These are phyloP conservation scores for Nomada goodeniana DNA, from an alignment of 2,888 invertebrate genomes.

Conservation along the genomic window DNA sequence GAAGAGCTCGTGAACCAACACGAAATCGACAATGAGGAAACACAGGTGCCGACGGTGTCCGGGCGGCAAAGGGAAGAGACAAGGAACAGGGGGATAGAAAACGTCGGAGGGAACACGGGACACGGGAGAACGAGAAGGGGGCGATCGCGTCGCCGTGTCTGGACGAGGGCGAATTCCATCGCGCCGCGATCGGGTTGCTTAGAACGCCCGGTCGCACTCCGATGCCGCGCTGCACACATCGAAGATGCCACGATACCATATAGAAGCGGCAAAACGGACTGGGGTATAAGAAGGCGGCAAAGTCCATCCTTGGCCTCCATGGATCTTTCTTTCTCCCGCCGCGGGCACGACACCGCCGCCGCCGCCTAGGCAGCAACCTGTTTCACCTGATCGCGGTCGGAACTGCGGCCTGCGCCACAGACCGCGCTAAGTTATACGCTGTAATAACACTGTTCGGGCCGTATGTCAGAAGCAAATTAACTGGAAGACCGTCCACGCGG, in stretches of 20 bases:
- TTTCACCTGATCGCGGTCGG: conserved; percentile 55
- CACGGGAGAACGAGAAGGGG: conserved; percentile 61
- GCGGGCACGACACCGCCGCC: conserved; percentile 23
- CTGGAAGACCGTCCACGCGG: conserved; percentile 45
- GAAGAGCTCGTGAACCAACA: conserved; percentile 40
- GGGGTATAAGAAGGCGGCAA: conserved; percentile 67
- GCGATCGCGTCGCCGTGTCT: conserved; percentile 65
- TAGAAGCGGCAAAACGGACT: conserved; percentile 70
- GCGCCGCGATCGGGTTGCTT: conserved; percentile 75
- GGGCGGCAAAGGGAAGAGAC: conserved; percentile 43
- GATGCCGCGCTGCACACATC: conserved; percentile 57
- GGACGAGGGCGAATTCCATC: conserved; percentile 74
- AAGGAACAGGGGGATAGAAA: neutral
- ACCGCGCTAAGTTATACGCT: conserved; percentile 58
- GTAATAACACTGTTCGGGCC: conserved; percentile 58
- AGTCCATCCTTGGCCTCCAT: conserved; percentile 53
- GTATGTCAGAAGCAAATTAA: conserved; percentile 63
- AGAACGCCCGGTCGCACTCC: conserved; percentile 71
- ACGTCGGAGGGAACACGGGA: conserved; percentile 3
- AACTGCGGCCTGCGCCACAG: conserved; percentile 31
- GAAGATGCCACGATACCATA: conserved; percentile 72
- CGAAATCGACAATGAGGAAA: conserved; percentile 56
- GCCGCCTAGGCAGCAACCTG: conserved; percentile 63
- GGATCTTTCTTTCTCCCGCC: conserved; percentile 39
- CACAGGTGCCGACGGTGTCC: conserved; percentile 34